Base-by-base conservation (phyloP, 2,113 vertebrate genomes). In the Colistium nudipinnis region DNA sequence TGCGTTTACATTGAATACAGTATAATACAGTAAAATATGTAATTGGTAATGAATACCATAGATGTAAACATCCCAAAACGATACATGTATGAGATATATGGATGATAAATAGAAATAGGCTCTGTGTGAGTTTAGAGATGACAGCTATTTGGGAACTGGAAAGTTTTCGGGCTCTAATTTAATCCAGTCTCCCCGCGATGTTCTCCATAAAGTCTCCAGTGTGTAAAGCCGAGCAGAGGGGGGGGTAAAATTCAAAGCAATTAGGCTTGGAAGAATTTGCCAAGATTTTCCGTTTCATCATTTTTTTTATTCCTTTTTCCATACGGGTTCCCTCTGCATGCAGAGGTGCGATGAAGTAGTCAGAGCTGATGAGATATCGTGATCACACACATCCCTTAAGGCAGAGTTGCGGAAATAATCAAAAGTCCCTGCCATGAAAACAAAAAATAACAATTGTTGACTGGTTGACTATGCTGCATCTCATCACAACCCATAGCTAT, bases 291-390 rank as follows among this genome's bases (percentile, higher is more conserved):
- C n/a, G n/a, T n/a, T n/a, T n/a, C n/a, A n/a, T 59, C 14, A 33
- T 63, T 53, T 53, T 19, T 48, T 48, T 57, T 45, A 52, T 35
- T 78, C 52, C 48, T 43, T 52, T 55, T 72, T 66, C 71, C 52
- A 52, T 43, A n/a, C 44, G 28, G 43, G 25, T 69, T 80, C 65
- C 6, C 28, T 56, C 19, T 27, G 30, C 5, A 22, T 25, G 41
- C 52, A 62, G 35, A 9, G 25, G 38, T 57, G 57, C 22, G 41
- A 27, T 19, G 61, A 57, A 36, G 8, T 33, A 59, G 47, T 13
- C 43, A 4, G 22, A 12, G 10, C 13, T 51, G 48, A 70, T 2
- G 39, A 66, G 1, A 11, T 17, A 17, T 36, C 12, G 16, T 4
- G 10, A 22, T 36, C 2, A 39, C 52, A 22, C 31, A 38, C 24